These are phyloP conservation scores for Halisarca cf. caerulea DNA, from an alignment of 37 sponge, comb jelly and placozoan genomes.

Conservation along the genomic window DNA sequence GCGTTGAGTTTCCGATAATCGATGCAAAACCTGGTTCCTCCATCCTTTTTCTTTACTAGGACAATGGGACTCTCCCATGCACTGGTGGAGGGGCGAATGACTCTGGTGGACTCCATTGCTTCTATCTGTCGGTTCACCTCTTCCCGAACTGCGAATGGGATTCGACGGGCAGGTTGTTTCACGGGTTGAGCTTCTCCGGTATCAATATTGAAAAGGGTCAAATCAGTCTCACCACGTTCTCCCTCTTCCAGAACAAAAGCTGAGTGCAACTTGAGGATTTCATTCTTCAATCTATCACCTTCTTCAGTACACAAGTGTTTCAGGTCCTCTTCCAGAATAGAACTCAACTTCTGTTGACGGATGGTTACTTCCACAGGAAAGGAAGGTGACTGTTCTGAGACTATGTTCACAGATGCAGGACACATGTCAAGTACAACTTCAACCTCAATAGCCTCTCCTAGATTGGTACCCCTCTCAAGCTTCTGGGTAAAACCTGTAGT, in stretches of 20 bases:
- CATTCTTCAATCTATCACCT: background rate
- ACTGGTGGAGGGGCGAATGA: background rate
- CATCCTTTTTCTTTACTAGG: background rate
- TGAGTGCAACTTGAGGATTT: background rate
- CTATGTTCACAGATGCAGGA: background rate
- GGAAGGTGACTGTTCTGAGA: background rate
- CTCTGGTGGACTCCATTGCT: background rate
- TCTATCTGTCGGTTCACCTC: background rate
- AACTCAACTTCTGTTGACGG: background rate
- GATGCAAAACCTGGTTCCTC: constrained; percentile 6
- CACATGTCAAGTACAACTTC: background rate
- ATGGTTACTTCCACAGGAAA: background rate
- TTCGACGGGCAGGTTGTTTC: constrained; percentile 19
- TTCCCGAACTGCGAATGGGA: constrained; percentile 7
- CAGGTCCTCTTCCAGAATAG: background rate
- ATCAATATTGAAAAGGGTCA: background rate
- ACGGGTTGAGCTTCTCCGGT: constrained; percentile 10
- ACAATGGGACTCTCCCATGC: constrained; percentile 6
- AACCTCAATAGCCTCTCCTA: constrained; percentile 3
- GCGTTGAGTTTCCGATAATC: background rate
- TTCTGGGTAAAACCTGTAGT: background rate
- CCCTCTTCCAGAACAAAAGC: constrained; percentile 7
- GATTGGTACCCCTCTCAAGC: background rate
- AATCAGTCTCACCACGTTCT: constrained; percentile 7
- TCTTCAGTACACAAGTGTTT: background rate